Percentiles rank a stretch among this genome's conserved stretches.
These are phyloP conservation scores for Brachyrhaphis roseni DNA, from an alignment of 2,797 vertebrate genomes.

Conservation along the genomic window DNA sequence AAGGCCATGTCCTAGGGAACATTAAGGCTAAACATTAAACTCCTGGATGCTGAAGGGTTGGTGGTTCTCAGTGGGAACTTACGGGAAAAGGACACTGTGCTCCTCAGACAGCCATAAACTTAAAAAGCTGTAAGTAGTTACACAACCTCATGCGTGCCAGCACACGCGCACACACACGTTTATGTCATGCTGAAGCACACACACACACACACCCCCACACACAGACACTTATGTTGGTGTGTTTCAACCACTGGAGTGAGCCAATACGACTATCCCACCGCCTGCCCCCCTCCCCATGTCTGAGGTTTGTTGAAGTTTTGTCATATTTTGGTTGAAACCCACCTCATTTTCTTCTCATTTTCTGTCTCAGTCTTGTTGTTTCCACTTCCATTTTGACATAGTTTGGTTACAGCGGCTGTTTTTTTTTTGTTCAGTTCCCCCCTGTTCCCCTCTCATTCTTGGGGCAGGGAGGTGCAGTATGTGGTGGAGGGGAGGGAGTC, in stretches of 20 bases:
- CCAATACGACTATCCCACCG: constrained; percentile 44
- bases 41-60: constrained; percentile 51
- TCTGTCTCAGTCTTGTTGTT: constrained; percentile 68
- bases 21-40: constrained; percentile 81
- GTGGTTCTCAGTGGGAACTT: constrained; percentile 53
- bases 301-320: constrained; percentile 75
- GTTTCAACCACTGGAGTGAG: constrained; percentile 62
- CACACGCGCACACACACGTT: constrained; percentile 15
- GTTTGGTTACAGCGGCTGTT: constrained; percentile 72
- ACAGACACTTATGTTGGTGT: background rate
- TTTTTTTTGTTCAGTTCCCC: constrained; percentile 62
- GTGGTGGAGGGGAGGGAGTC: constrained; percentile 41
- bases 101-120: constrained; percentile 47
- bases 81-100: constrained; percentile 39
- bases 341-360: constrained; percentile 64
- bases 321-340: constrained; percentile 76
- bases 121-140: constrained; percentile 60
- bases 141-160: constrained; percentile 57
- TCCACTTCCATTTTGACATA: constrained; percentile 77
- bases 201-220: constrained; percentile 1
- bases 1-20: constrained; percentile 73
- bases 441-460: constrained; percentile 62
- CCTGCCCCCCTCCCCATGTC: constrained; percentile 63
- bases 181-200: constrained; percentile 3
- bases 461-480: constrained; percentile 42